A percentile compares a stretch with the other conserved stretches of the same genome.
Conservation (phyloP, 2,888 invertebrate genomes). For the Hymenopus coronatus region DNA sequence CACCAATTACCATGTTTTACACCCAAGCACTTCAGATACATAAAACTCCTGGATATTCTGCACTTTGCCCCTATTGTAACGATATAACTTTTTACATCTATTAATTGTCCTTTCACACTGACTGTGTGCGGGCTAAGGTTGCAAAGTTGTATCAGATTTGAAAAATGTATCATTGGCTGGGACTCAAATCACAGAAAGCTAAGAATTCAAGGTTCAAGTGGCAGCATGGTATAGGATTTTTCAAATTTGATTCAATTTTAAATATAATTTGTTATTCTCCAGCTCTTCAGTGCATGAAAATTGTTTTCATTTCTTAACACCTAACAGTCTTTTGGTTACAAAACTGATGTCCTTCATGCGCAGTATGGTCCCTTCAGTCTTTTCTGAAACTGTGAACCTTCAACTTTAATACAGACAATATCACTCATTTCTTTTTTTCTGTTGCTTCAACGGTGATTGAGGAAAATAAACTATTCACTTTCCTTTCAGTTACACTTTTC, state of each 20-base stretch:
- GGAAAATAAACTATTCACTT: neutral
- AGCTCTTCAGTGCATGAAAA: neutral
- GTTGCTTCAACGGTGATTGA: neutral
- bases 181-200: too few relatives aligned
- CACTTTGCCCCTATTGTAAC: neutral
- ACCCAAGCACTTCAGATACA: neutral
- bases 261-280: neutral
- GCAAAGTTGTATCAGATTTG: too few relatives aligned
- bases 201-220: too few relatives aligned
- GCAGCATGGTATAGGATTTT: too few relatives aligned
- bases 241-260: too few relatives aligned
- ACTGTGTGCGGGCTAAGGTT: too few relatives aligned
- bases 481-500: neutral
- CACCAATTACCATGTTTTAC: too few relatives aligned
- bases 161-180: too few relatives aligned
- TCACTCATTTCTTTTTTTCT: neutral
- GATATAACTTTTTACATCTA: neutral
- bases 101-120: too few relatives aligned
- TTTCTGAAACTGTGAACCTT: neutral
- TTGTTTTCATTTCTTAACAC: neutral
- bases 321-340: neutral
- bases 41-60: neutral
- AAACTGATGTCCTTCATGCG: neutral
- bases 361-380: neutral
- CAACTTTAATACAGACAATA: neutral